Evolutionary conservation across 2,888 invertebrate species (phyloP).

Genomic region (Synanthedon andrenaeformis): DNA sequence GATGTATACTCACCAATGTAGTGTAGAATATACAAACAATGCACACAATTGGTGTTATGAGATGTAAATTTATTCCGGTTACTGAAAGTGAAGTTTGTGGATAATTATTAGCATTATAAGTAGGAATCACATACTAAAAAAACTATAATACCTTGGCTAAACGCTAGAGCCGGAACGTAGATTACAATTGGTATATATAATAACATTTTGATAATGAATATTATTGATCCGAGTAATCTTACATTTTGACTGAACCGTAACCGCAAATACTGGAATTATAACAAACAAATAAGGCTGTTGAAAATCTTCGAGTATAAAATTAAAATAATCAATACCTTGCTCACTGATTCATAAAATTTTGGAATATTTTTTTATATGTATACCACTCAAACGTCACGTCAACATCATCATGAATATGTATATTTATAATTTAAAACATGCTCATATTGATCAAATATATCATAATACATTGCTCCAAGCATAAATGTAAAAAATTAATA

Average conservation of each 20-base stretch:
- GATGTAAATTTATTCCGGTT: slow-evolving; percentile 83
- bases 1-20: slow-evolving; percentile 76
- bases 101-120: neutral
- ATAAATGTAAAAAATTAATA: no score
- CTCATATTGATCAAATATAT: no score
- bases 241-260: slow-evolving; percentile 77
- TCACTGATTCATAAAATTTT: no score
- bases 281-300: neutral
- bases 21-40: slow-evolving; percentile 94
- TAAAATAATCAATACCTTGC: no score
- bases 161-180: slow-evolving; percentile 88
- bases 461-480: no score
- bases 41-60: slow-evolving; percentile 83
- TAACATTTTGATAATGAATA: slow-evolving; percentile 80
- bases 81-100: slow-evolving; percentile 65
- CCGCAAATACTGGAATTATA: slow-evolving; percentile 74
- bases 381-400: no score
- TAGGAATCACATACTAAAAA: neutral
- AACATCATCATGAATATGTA: no score
- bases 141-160: slow-evolving; percentile 76
- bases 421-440: no score
- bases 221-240: slow-evolving; percentile 74
- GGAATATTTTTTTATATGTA: no score
- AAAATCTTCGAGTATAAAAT: no score
- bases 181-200: slow-evolving; percentile 86